These are phyloP conservation scores for Pseudomyrmex dendroicus DNA, from an alignment of 1,140 invertebrate genomes.

Conservation along the genomic window DNA sequence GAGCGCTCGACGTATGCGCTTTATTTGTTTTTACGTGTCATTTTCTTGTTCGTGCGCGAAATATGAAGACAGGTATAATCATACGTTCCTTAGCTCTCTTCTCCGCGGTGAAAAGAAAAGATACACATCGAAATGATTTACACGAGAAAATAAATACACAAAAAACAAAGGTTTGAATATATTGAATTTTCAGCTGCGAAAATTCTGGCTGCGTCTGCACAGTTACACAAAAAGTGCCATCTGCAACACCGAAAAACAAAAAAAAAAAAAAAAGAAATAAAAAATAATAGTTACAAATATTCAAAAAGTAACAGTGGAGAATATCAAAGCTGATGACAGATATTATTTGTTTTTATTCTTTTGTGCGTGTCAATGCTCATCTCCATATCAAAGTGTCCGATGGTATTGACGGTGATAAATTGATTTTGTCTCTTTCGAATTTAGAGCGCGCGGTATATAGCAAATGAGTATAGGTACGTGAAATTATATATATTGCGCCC, in stretches of 20 bases:
- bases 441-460: neutral
- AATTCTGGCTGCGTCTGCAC: neutral
- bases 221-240: neutral
- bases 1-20: neutral
- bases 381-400: slow-evolving; percentile 11
- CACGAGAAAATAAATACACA: neutral
- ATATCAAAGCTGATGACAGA: slow-evolving; percentile 22
- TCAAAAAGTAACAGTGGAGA: neutral
- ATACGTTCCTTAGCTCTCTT: neutral
- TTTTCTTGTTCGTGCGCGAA: neutral
- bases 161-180: slow-evolving; percentile 15
- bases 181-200: slow-evolving; percentile 8
- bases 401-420: too few species aligned
- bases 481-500: neutral
- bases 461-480: too few species aligned
- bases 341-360: neutral
- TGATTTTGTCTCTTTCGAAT: neutral
- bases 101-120: neutral
- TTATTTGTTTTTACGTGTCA: slow-evolving; percentile 7
- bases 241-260: neutral
- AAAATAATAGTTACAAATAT: slow-evolving; percentile 41
- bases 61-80: slow-evolving; percentile 10
- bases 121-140: neutral
- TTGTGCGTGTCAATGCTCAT: neutral
- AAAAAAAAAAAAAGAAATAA: slow-evolving; percentile 24